A percentile compares a stretch with the other conserved stretches of the same genome.
Evolutionary conservation across 1,140 invertebrate genomes (phyloP).

Genomic region (Elymnias hypermnestra): DNA sequence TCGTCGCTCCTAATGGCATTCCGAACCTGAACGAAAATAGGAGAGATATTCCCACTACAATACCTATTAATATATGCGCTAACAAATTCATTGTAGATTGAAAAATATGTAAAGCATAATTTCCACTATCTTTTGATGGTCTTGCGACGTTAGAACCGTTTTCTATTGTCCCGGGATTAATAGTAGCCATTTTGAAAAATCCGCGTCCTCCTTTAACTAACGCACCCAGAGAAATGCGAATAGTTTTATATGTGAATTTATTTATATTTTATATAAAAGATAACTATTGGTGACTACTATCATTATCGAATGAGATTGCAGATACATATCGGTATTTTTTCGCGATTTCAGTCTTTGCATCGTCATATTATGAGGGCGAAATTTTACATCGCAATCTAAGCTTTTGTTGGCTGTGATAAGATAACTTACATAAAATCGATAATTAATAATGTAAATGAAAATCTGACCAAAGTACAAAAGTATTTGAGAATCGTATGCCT

Average conservation of each 20-base stretch:
- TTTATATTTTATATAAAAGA: conserved; percentile 8
- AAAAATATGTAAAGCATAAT: conserved; percentile 24
- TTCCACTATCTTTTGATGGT: neutral
- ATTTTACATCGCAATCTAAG: neutral
- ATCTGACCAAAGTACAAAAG: neutral
- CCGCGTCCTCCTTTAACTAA: neutral
- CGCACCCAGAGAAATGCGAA: neutral
- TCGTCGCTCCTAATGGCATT: conserved; percentile 24
- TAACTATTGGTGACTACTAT: conserved; percentile 7
- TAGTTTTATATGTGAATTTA: neutral
- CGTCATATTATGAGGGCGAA: neutral
- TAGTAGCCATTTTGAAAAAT: neutral
- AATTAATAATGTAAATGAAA: neutral
- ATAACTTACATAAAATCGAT: neutral
- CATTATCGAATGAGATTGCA: conserved; percentile 7
- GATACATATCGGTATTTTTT: neutral
- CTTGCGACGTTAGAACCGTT: conserved; percentile 1
- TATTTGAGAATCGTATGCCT: too few species aligned
- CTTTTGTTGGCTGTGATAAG: neutral
- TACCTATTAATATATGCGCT: conserved; percentile 38
- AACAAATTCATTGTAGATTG: conserved; percentile 35
- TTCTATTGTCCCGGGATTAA: neutral
- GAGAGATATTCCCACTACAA: conserved; percentile 26
- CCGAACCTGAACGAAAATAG: conserved; percentile 30
- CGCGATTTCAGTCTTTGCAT: neutral